Base-by-base conservation (phyloP, 1,140 invertebrate species). In the Olivierus martensii region DNA sequence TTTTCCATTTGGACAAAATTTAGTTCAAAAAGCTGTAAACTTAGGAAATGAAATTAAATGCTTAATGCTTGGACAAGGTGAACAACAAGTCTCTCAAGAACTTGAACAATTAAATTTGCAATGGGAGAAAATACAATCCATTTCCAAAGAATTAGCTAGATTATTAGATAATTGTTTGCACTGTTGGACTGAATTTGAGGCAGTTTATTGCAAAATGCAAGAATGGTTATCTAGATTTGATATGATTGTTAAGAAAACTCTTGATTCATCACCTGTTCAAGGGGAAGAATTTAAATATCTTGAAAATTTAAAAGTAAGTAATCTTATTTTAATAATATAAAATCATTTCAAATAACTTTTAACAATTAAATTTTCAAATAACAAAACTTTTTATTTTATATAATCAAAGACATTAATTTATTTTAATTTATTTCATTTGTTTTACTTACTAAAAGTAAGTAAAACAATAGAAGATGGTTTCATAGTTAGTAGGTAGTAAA, bases 101-200 rank as follows among this genome's bases (percentile, higher is more conserved):
- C 80, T 87, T 11, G 80, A 83, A 50, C 82, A 88, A 60, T 66
- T 94, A n/a, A 83, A 83, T 59, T 72, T 77, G 37, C 85, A 90
- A 59, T 91, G 87, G 84, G 85, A 91, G 60, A 78, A 79, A n/a
- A 63, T 94, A 0, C 82, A 86, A 65, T 73, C 78, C n/a, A 75
- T 84, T 37, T 81, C 83, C 45, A 80, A 81, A 45, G 85, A 93
- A 61, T 82, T 82, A 0, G 80, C 83, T 59, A 80, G 80, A 55
- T 75, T 79, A 48, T 67, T 94, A 11, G 79, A 81, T 17, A 80
- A 82, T 64, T 92, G 87, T 62, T 73, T 89, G n/a, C 72, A 79
- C 2, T 79, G 80, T 1, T 95, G 90, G 90, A 80, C 82, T 11
- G 83, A 89, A 56, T 94, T 87, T 66, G 77, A 81, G 46, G 76